Conservation (phyloP, 92 coral and sea anemone species). For the Nematostella vectensis region DNA sequence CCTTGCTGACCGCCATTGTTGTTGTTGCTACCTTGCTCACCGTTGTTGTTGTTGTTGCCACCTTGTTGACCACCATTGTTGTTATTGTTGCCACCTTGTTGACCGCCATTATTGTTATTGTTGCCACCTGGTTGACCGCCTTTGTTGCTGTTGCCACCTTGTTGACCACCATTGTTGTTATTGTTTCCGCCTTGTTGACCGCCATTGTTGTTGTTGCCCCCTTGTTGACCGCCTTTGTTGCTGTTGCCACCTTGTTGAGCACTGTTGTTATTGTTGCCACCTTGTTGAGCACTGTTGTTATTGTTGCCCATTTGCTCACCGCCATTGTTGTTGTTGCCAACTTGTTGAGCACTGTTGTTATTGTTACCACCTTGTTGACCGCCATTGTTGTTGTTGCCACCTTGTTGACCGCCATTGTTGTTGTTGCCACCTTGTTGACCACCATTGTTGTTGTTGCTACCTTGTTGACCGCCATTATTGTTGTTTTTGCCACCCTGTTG, state of each 20-base stretch:
- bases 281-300: not conserved
- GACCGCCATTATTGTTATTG: constrained; percentile 4
- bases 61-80: not conserved
- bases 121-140: constrained; percentile 4
- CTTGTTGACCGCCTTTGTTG: not conserved
- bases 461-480: not conserved
- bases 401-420: not conserved
- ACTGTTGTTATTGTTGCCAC: not conserved
- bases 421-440: not conserved
- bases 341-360: not conserved
- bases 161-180: constrained; percentile 4
- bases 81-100: not conserved
- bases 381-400: not conserved
- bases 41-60: constrained; percentile 2
- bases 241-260: not conserved
- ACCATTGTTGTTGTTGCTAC: not conserved
- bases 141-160: constrained; percentile 6
- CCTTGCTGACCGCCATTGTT: constrained; percentile 1
- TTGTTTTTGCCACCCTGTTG: not conserved
- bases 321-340: not conserved
- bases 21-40: not conserved
- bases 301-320: not conserved
- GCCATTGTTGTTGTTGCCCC: not conserved
- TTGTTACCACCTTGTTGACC: not conserved
- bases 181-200: not conserved